Conservation (phyloP, 1,140 invertebrate species). For the Magallana ariakensis region DNA sequence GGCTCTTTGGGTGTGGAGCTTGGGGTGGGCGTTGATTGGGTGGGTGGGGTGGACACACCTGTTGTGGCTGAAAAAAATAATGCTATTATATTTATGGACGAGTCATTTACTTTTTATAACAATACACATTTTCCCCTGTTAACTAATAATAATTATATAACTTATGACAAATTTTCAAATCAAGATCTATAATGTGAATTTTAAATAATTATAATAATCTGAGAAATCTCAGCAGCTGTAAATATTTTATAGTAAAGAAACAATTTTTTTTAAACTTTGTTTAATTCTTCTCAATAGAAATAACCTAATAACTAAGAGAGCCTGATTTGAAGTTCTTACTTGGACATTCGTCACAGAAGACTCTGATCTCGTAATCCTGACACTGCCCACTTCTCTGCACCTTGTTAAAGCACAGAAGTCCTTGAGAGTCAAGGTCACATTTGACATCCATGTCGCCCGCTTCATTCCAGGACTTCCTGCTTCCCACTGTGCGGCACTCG, state of each 20-base stretch:
- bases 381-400: conserved; percentile 71
- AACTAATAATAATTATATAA: too few relatives aligned
- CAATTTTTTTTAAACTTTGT: too few relatives aligned
- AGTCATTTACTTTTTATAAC: too few relatives aligned
- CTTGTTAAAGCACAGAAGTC: conserved; percentile 84
- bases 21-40: neutral
- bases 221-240: too few relatives aligned
- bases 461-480: conserved; percentile 63
- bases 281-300: too few relatives aligned
- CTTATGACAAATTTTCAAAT: too few relatives aligned
- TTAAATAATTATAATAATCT: too few relatives aligned
- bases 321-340: neutral
- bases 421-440: conserved; percentile 85
- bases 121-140: too few relatives aligned
- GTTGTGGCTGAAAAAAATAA: conserved; percentile 24
- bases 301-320: too few relatives aligned
- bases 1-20: conserved; percentile 13
- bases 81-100: neutral
- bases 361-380: conserved; percentile 87
- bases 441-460: conserved; percentile 82
- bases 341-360: conserved; percentile 83
- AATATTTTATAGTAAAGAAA: too few relatives aligned
- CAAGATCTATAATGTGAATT: too few relatives aligned
- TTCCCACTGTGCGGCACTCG: conserved; percentile 73
- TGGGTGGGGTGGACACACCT: neutral